phyloP scores from a whole-genome alignment of 2,888 invertebrate genomes.

The Eupsilia transversa region DNA sequence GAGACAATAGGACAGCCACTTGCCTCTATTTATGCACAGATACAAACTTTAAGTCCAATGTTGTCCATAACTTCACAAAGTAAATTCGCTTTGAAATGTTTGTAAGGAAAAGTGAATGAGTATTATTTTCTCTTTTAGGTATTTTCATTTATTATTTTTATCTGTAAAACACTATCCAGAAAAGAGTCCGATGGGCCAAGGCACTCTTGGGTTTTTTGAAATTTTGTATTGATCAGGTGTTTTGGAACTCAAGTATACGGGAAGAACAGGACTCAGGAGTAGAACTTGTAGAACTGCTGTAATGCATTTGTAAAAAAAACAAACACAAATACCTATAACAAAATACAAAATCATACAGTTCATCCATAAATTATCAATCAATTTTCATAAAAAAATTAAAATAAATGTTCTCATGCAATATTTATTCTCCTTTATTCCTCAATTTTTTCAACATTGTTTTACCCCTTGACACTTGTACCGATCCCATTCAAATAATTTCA shows the following conservation, averaged over 20 bases:
- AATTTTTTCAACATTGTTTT: constrained; percentile 2
- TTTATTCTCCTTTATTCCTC: neutral
- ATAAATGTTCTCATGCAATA: neutral
- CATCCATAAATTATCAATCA: too few species aligned
- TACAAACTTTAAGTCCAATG: constrained; percentile 49
- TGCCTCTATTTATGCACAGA: constrained; percentile 46
- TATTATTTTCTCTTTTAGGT: constrained; percentile 2
- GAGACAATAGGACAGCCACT: constrained; percentile 41
- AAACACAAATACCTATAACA: too few species aligned
- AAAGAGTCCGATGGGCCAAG: neutral
- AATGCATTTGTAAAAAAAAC: too few species aligned
- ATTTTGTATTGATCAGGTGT: neutral
- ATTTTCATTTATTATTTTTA: neutral
- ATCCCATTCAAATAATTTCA: neutral
- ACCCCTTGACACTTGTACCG: neutral
- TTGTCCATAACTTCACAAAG: constrained; percentile 37
- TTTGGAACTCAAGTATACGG: neutral
- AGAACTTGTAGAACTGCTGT: too few species aligned
- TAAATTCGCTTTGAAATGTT: constrained; percentile 39
- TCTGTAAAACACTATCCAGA: neutral
- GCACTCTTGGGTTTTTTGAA: neutral
- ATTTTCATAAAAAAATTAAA: too few species aligned
- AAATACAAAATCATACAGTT: too few species aligned
- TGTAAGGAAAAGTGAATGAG: neutral
- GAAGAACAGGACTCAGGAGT: neutral